Evolutionary conservation across 2,113 vertebrate genomes (phyloP), one percentile per base, ranked within the genome.

Genomic region (Pomatorhinus ruficollis): DNA sequence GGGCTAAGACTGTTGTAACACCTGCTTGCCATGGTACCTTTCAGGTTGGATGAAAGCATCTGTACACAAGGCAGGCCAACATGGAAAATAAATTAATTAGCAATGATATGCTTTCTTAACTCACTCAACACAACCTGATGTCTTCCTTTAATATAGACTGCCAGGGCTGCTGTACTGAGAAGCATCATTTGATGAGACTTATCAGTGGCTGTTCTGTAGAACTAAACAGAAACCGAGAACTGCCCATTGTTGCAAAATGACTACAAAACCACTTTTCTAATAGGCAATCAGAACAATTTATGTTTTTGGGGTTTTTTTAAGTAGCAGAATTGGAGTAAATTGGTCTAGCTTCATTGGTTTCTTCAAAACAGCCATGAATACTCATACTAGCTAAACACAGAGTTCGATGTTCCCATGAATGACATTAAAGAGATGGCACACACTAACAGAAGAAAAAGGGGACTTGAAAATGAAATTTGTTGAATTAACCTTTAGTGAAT

Each of bases 41-140:
- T 88, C 78, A 92, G 85, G 75, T 56, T 95, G 65, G 64, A 86
- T 93, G 82, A 45, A 95, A 80, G 64, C 77, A 95, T 96, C 47
- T 84, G 91, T 84, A 96, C 50, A 86, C 63, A 93, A 83, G 37
- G 60, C 52, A 96, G 75, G 52, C 44, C 71, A 93, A 52, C 44
- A 69, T 50, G 50, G 82, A 93, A 91, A 95, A 96, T 25, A 96
- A 90, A 95, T 95, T 95, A 95, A 93, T 94, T 90, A 96, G 83
- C n/a, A 83, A 31, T 4, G 9, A 69, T 83, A 84, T 79, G 54
- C 80, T 69, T 89, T 86, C 93, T 93, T 87, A 96, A 84, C 27
- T 50, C 78, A 82, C 61, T 89, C 40, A 83, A 81, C 39, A 85
- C 18, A 83, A 87, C 17, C 24, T 57, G 45, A 53, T 61, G 59